Conservation (phyloP, 2,797 vertebrate species). For the Acridotheres tristis region DNA sequence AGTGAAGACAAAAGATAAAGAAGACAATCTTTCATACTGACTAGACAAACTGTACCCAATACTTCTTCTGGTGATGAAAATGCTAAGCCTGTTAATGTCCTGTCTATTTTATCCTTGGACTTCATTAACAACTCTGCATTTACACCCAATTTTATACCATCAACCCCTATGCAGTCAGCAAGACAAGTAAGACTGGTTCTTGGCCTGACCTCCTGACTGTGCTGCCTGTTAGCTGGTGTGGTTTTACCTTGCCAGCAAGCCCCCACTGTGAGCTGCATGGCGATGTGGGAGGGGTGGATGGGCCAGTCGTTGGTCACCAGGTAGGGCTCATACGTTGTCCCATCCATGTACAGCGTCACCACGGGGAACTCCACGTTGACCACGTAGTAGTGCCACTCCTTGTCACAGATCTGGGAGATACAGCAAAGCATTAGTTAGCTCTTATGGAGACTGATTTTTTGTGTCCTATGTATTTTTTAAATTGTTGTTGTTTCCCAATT, state of each 20-base stretch:
- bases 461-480: rapidly evolving
- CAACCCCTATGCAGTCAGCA: rapidly evolving
- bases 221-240: not conserved
- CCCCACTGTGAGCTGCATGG: constrained; percentile 94
- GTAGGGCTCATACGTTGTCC: constrained; percentile 93
- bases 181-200: not conserved
- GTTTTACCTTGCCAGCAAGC: constrained; percentile 97
- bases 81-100: not conserved
- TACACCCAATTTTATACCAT: not conserved
- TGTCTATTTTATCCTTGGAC: not conserved
- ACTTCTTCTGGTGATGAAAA: not conserved
- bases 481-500: not conserved
- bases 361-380: constrained; percentile 94
- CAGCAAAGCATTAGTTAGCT: not conserved
- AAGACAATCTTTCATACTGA: not conserved
- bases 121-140: not conserved
- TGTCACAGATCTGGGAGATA: constrained; percentile 91
- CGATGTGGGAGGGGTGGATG: constrained; percentile 95
- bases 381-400: constrained; percentile 98
- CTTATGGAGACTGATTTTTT: not conserved
- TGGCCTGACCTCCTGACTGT: not conserved
- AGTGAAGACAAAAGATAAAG: not conserved
- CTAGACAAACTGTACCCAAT: not conserved
- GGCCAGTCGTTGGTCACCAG: constrained; percentile 99
- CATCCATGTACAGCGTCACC: constrained; percentile 94